Base-by-base conservation (phyloP, 2,797 vertebrate genomes). In the Hyperoplus lanceolatus region DNA sequence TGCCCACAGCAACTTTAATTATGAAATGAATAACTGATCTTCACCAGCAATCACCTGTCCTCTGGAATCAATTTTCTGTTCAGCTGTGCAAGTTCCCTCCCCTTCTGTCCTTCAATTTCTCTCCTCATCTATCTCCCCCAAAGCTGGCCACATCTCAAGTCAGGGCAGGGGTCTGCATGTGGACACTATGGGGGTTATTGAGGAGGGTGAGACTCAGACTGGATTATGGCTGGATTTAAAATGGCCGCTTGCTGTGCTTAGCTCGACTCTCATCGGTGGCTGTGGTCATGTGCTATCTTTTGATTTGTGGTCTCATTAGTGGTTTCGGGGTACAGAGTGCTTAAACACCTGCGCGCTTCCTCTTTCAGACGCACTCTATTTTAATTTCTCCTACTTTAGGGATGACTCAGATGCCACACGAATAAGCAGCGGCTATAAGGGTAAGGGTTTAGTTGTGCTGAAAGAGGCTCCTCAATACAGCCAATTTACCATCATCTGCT, bases 161-260 rank as follows among this genome's bases (percentile, higher is more conserved):
- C 80, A 66, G 80, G 79, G 83, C 68, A 68, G 77, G 55, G 38
- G 66, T 81, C 76, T 88, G 75, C 51, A 41, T 81, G 82, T 65
- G 84, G 79, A 84, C 87, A 83, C 84, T 75, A 38, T 65, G 70
- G 42, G 45, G 75, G 68, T 63, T 29, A 67, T 82, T 11, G 53
- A 73, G 69, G 76, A 77, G 75, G 75, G 83, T 79, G 80, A 85
- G 80, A 86, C 50, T 43, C 79, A 60, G 80, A 63, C 81, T 84
- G 89, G 89, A 91, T 92, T 92, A 90, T 73, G 74, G 75, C 67
- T 81, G 87, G 88, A 91, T 91, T 89, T 90, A 84, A 92, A 91
- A 93, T 90, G 86, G 77, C 91, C 84, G 75, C 90, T 90, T n/a
- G 49, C 84, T 87, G 79, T 76, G 86, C 82, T 90, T 64, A 82